Percentiles rank a stretch among this genome's conserved stretches.
phyloP scores from a whole-genome alignment of 2,888 invertebrate species.

The Drosophila rellima region DNA sequence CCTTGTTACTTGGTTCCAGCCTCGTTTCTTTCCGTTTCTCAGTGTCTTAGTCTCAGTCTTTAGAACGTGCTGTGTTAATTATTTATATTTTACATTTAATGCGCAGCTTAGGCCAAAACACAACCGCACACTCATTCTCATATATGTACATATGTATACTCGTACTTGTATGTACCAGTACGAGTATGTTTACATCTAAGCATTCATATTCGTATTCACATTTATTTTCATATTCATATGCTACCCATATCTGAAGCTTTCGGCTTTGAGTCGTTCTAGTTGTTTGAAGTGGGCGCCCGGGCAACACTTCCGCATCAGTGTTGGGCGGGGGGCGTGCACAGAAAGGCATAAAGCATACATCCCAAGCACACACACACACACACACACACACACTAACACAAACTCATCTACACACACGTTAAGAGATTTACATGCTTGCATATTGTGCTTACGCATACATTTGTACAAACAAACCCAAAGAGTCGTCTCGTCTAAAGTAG shows the following conservation, averaged over 20 bases:
- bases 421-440: slow-evolving; percentile 59
- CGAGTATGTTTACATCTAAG: slow-evolving; percentile 30
- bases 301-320: slow-evolving; percentile 76
- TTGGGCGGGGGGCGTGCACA: slow-evolving; percentile 34
- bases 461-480: slow-evolving; percentile 70
- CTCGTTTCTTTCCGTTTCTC: slow-evolving; percentile 8
- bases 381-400: not conserved
- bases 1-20: not conserved
- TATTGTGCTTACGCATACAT: slow-evolving; percentile 78
- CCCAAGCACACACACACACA: slow-evolving; percentile 1
- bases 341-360: slow-evolving; percentile 65
- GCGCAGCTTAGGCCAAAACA: slow-evolving; percentile 69
- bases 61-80: slow-evolving; percentile 69
- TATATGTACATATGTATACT: too few species aligned
- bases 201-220: slow-evolving; percentile 53
- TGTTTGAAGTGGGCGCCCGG: slow-evolving; percentile 73
- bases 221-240: slow-evolving; percentile 63
- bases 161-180: not conserved
- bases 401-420: slow-evolving; percentile 2
- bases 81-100: slow-evolving; percentile 81
- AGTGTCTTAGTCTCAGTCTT: slow-evolving; percentile 44
- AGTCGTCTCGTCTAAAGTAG: slow-evolving; percentile 71
- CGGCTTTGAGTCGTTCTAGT: slow-evolving; percentile 69
- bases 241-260: slow-evolving; percentile 51
- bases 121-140: slow-evolving; percentile 18